Evolutionary conservation across 2,113 vertebrate species (phyloP), one percentile per base, ranked within the genome.

Genomic region (Chaetodon auriga): DNA sequence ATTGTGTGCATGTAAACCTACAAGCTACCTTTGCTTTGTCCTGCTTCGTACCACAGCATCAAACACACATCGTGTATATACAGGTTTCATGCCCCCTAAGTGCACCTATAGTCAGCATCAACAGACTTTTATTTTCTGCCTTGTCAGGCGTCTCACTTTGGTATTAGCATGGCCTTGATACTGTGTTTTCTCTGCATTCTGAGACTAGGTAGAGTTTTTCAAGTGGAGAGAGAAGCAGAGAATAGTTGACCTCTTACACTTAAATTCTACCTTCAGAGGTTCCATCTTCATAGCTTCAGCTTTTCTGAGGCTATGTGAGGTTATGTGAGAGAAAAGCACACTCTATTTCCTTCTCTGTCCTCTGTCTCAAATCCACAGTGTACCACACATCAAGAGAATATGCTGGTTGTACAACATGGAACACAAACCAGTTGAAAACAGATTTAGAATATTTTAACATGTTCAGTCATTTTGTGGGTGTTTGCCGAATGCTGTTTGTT

Each of bases 141-240:
- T 5, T 62, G 35, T 41, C 21, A 55, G 7, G n/a, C 18, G 53
- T 71, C 23, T 57, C 36, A 71, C 48, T 38, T 53, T 68, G 18
- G 18, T 68, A 25, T 9, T 2, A 55, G 41, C n/a, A 10, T 36
- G 61, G 38, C 49, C 19, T 74, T 76, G 16, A 61, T 30, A 30
- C 30, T 30, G 30, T 54, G 71, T 85, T 76, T 62, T 41, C 19
- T 48, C 30, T 61, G 7, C 13, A 14, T 23, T 23, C 35, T 61
- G 61, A 66, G 35, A 73, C 45, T 64, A 68, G 68, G 68, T 54
- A 23, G 25, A 54, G 18, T 38, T 77, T n/a, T 46, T 60, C 21
- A 63, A 65, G 15, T 49, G 38, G 46, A 61, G 30, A 2, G 35
- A 68, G 15, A 65, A 49, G 16, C 41, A 49, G 38, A 49, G 48